Conservation (phyloP, 1,140 invertebrate species). For the Gyrodactylus salaris region DNA sequence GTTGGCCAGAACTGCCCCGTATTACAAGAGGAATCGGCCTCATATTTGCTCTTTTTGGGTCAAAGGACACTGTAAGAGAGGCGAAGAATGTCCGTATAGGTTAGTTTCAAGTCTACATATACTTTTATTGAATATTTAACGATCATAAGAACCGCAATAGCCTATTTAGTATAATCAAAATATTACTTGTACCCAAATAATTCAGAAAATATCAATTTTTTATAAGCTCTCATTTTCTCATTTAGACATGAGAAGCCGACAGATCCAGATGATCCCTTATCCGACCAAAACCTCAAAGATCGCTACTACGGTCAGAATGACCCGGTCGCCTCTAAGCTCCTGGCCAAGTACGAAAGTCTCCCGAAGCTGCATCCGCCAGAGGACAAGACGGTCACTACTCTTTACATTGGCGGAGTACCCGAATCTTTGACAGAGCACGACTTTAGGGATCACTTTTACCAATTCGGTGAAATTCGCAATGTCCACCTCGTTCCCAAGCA, state of each 20-base stretch:
- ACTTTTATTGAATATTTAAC: background rate
- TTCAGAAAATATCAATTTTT: too few species aligned
- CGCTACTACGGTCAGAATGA: conserved; percentile 89
- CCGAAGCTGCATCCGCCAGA: conserved; percentile 72
- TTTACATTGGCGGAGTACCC: conserved; percentile 68
- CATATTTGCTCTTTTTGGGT: conserved; percentile 99
- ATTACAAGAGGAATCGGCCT: conserved; percentile 86
- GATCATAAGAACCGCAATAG: too few species aligned
- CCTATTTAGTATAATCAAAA: too few species aligned
- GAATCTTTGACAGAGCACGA: conserved; percentile 55
- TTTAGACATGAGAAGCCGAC: conserved; percentile 94
- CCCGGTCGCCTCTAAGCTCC: conserved; percentile 83
- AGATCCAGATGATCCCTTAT: conserved; percentile 89
- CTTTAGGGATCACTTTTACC: conserved; percentile 68
- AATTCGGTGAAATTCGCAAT: conserved; percentile 84
- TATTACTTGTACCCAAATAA: too few species aligned
- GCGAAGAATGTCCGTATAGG: conserved; percentile 94
- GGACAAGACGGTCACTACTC: conserved; percentile 68
- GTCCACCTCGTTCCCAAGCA: conserved; percentile 60
- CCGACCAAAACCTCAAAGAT: conserved; percentile 96
- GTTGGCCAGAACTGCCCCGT: conserved; percentile 71
- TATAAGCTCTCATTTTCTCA: too few species aligned
- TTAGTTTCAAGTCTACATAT: too few species aligned
- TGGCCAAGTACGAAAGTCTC: conserved; percentile 55
- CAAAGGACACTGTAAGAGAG: conserved; percentile 87